Evolutionary conservation across 2,888 invertebrate genomes (phyloP).

Genomic region (Folsomia candida): DNA sequence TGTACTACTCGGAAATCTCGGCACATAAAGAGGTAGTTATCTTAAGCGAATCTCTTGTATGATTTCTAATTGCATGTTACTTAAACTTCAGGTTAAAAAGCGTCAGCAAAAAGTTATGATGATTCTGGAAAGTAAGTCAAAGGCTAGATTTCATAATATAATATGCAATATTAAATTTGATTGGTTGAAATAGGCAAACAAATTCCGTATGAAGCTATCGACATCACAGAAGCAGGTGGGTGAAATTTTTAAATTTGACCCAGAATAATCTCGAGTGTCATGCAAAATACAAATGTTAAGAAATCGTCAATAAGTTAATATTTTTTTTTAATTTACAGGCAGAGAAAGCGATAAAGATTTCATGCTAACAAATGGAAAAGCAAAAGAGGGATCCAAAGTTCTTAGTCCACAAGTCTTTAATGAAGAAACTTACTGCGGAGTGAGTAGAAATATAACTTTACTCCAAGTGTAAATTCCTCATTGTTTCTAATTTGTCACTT

Average conservation of each 20-base stretch:
- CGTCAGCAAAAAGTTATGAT: constrained; percentile 89
- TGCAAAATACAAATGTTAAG: not conserved
- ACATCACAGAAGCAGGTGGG: constrained; percentile 91
- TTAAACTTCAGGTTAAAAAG: constrained; percentile 77
- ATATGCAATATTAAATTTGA: too few relatives aligned
- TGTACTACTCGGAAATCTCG: constrained; percentile 87
- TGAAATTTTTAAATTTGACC: too few relatives aligned
- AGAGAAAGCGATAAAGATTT: constrained; percentile 82
- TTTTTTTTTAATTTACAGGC: not conserved
- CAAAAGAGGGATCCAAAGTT: constrained; percentile 66
- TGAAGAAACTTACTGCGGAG: constrained; percentile 88
- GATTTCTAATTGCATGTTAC: constrained; percentile 3
- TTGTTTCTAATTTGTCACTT: too few relatives aligned
- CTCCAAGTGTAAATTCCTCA: too few relatives aligned
- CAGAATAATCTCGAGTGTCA: not conserved
- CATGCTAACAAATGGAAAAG: constrained; percentile 75
- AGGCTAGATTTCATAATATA: too few relatives aligned
- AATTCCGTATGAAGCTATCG: constrained; percentile 84
- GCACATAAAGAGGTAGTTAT: constrained; percentile 85
- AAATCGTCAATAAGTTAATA: not conserved
- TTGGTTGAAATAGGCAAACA: too few relatives aligned
- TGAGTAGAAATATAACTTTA: constrained; percentile 57
- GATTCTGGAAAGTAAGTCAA: constrained; percentile 90
- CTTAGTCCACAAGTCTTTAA: constrained; percentile 93
- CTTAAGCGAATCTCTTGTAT: constrained; percentile 5